Conservation (phyloP, 2,797 vertebrate species). For the Falco berigora region DNA sequence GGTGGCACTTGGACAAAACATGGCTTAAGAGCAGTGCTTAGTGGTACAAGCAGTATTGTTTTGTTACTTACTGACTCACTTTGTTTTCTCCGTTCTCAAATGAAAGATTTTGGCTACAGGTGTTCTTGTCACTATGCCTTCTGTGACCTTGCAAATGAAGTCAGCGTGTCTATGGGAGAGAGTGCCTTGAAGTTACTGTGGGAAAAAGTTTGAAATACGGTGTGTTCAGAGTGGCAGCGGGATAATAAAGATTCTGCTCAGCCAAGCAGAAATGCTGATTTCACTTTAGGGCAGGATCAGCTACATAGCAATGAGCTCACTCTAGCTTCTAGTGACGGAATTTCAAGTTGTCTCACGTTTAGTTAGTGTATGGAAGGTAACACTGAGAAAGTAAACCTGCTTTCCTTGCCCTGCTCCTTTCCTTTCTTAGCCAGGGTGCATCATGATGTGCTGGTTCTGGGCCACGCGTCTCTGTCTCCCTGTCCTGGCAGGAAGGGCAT, state of each 20-base stretch:
- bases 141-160: neutral
- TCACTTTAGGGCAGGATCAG: accelerated
- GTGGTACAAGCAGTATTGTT: neutral
- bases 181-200: neutral
- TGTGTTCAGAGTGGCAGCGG: neutral
- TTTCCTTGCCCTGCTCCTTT: neutral
- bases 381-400: neutral
- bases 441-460: accelerated
- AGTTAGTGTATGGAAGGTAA: neutral
- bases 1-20: neutral
- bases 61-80: neutral
- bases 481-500: neutral
- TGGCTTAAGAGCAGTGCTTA: neutral
- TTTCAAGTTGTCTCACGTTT: neutral
- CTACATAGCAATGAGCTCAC: neutral
- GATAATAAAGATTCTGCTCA: neutral
- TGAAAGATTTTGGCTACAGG: neutral
- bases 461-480: accelerated
- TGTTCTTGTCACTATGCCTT: neutral
- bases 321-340: neutral
- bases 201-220: neutral
- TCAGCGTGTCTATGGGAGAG: neutral
- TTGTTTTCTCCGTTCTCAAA: neutral
- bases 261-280: neutral
- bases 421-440: neutral